Base-by-base conservation (phyloP, 1,140 invertebrate species). In the Drosophila serrata region DNA sequence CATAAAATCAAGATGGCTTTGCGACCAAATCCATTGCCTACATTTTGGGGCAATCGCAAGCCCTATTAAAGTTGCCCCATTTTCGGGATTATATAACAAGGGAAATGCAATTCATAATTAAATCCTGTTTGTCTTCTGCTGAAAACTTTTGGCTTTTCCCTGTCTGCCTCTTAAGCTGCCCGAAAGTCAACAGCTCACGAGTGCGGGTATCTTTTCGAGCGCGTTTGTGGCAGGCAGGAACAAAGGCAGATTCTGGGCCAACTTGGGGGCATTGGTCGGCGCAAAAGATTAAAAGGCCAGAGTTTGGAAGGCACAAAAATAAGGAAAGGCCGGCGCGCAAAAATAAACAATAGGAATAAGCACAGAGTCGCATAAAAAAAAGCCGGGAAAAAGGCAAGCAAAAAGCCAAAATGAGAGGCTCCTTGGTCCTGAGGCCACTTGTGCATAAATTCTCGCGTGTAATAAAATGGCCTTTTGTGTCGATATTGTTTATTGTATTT, bases 391-490 rank as follows among this genome's bases (percentile, higher is more conserved):
- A 39, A 48, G 17, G 48, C 40, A 19, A 60, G 55, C 17, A 45
- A 57, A 57, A 57, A 15, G 62, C n/a, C 46, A 58, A 79, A 43
- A 31, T 49, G 37, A 49, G 56, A 40, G 37, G n/a, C 45, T 57
- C 45, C 61, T 40, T 46, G 49, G 48, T 62, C 39, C 67, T 73
- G 24, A 33, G 55, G 59, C 63, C 48, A 67, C 72, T 87, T 72
- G 63, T 37, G 73, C 76, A 88, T 74, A 87, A 79, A 88, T 82
- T 73, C 60, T 56, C 57, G 67, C 64, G 51, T 88, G 84, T 72
- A 84, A 84, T 87, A 87, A 87, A 87, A 87, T 84, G 63, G 72
- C 80, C 48, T 80, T 80, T 88, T 87, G 76, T 87, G 80, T 70
- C 73, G 72, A 90, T 84, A 78, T 82, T 87, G 75, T 76, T 60